Conservation (phyloP, 2,797 vertebrate species). For the Gila robusta region DNA sequence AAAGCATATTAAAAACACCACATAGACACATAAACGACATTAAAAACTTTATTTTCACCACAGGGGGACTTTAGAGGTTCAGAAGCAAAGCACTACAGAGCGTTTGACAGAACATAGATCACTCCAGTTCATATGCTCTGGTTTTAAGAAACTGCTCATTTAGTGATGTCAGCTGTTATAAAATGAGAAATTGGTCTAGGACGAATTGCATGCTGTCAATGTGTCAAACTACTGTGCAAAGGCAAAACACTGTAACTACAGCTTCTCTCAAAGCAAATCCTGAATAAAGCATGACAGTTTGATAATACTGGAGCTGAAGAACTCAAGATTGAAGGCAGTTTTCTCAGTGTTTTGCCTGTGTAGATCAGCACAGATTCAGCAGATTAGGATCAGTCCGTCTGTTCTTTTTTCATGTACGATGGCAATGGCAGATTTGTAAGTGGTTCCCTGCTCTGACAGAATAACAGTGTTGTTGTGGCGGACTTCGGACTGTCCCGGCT, state of each 20-base stretch:
- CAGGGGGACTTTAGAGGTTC: too few relatives aligned
- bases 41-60: too few relatives aligned
- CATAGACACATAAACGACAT: too few relatives aligned
- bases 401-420: too few relatives aligned
- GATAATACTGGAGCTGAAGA: background rate
- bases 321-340: too few relatives aligned
- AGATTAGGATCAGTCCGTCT: too few relatives aligned
- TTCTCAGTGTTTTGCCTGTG: background rate
- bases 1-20: too few relatives aligned
- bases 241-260: background rate
- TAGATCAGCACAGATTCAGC: background rate
- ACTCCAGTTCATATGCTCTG: background rate
- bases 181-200: background rate
- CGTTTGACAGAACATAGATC: background rate
- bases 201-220: background rate
- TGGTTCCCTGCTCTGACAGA: constrained; percentile 69
- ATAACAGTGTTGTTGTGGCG: constrained; percentile 94
- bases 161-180: background rate
- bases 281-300: background rate
- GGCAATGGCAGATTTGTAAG: background rate
- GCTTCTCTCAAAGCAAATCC: background rate
- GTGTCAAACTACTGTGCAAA: background rate
- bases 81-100: background rate
- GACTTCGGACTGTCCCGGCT: constrained; percentile 94
- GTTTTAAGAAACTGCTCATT: too few relatives aligned